These are phyloP conservation scores for Neolamprologus modestus DNA, from an alignment of 2,113 vertebrate species.

Conservation along the genomic window DNA sequence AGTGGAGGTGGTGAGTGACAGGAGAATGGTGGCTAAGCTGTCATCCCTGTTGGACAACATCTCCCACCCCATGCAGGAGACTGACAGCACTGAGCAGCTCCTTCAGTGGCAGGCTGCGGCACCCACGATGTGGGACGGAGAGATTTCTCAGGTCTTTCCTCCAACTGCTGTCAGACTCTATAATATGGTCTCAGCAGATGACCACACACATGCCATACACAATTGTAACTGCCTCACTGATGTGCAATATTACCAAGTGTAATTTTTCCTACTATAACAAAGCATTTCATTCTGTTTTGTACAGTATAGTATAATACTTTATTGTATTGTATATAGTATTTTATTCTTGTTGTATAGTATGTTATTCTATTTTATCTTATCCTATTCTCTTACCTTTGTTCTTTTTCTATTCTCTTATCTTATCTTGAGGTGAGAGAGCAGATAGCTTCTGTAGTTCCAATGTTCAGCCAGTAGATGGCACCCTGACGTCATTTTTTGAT, in stretches of 20 bases:
- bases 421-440: background rate
- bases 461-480: background rate
- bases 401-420: background rate
- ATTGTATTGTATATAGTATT: background rate
- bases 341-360: background rate
- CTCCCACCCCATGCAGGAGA: background rate
- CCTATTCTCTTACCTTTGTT: background rate
- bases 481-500: background rate
- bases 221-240: background rate
- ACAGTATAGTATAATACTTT: background rate
- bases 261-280: background rate
- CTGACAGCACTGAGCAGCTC: background rate
- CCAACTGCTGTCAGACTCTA: background rate
- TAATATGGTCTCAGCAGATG: background rate
- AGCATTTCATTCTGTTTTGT: background rate
- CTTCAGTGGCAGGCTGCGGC: background rate
- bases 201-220: background rate
- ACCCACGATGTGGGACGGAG: background rate
- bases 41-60: background rate
- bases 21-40: background rate
- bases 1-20: background rate
- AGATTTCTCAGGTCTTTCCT: background rate
- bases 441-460: background rate
- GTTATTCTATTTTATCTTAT: background rate
- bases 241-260: background rate